phyloP scores from a whole-genome alignment of 1,140 invertebrate species.

The Ceratosolen solmsi region DNA sequence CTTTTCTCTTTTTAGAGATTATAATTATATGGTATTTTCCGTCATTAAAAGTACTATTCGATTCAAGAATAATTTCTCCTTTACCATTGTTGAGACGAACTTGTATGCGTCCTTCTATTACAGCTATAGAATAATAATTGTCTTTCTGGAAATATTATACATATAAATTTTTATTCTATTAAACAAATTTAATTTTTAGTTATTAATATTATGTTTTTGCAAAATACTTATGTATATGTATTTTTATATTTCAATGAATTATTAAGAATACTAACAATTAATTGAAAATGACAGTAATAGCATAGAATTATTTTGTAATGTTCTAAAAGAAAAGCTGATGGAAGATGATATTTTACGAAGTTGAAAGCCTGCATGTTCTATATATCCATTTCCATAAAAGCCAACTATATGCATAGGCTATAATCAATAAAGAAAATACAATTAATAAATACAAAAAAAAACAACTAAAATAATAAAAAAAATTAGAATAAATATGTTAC shows the following conservation, averaged over 20 bases:
- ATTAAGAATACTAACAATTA: constrained; percentile 56
- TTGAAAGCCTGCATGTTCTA: constrained; percentile 81
- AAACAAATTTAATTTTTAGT: too few relatives aligned
- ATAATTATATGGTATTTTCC: constrained; percentile 78
- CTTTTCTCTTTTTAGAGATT: constrained; percentile 74
- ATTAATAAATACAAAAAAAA: constrained; percentile 12
- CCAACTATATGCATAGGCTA: constrained; percentile 79
- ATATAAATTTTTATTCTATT: background rate
- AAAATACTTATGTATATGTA: background rate
- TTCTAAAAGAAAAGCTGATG: constrained; percentile 86
- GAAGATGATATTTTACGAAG: constrained; percentile 78
- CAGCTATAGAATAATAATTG: constrained; percentile 80
- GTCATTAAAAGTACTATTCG: constrained; percentile 79
- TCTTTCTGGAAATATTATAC: constrained; percentile 61
- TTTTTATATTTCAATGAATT: background rate
- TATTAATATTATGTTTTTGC: background rate
- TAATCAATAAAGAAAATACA: constrained; percentile 49
- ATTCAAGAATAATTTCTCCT: constrained; percentile 76
- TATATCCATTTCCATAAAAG: constrained; percentile 85
- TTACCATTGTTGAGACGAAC: constrained; percentile 81
- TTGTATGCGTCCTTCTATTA: constrained; percentile 79
- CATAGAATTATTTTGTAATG: constrained; percentile 80
- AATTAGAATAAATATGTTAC: too few relatives aligned
- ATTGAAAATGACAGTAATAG: constrained; percentile 79
- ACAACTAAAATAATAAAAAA: too few relatives aligned